Conservation (phyloP, 2,888 invertebrate genomes). For the Phasia obesa region DNA sequence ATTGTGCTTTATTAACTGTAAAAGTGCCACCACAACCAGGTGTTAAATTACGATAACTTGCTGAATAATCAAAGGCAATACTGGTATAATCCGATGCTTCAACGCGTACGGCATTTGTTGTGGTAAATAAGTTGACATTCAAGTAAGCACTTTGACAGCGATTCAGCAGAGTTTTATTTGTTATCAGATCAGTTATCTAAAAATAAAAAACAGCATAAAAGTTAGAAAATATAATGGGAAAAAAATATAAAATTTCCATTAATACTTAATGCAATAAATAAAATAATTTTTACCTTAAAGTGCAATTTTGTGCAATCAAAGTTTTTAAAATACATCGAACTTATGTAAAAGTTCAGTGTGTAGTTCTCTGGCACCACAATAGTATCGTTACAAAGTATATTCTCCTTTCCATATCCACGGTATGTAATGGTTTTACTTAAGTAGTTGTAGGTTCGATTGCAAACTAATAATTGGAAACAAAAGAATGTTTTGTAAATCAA, state of each 20-base stretch:
- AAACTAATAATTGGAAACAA: slow-evolving; percentile 71
- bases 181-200: slow-evolving; percentile 75
- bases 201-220: not conserved
- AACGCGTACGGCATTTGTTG: slow-evolving; percentile 75
- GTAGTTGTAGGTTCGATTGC: slow-evolving; percentile 85
- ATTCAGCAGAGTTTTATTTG: slow-evolving; percentile 72
- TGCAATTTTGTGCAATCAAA: slow-evolving; percentile 36
- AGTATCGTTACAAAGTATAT: slow-evolving; percentile 84
- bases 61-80: slow-evolving; percentile 73
- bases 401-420: slow-evolving; percentile 73
- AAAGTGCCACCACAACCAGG: slow-evolving; percentile 78
- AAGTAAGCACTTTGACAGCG: slow-evolving; percentile 42
- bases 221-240: not conserved
- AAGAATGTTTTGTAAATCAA: not conserved
- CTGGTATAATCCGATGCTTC: slow-evolving; percentile 25
- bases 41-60: slow-evolving; percentile 70
- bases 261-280: too few species aligned
- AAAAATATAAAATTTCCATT: too few species aligned
- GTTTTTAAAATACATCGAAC: slow-evolving; percentile 78
- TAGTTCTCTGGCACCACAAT: slow-evolving; percentile 86
- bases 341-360: slow-evolving; percentile 88
- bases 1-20: slow-evolving; percentile 74
- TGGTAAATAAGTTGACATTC: slow-evolving; percentile 58
- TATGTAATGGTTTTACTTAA: slow-evolving; percentile 86
- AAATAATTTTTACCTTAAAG: slow-evolving; percentile 76